Base-by-base conservation (phyloP, 2,888 invertebrate genomes). In the Pandemis heparana region DNA sequence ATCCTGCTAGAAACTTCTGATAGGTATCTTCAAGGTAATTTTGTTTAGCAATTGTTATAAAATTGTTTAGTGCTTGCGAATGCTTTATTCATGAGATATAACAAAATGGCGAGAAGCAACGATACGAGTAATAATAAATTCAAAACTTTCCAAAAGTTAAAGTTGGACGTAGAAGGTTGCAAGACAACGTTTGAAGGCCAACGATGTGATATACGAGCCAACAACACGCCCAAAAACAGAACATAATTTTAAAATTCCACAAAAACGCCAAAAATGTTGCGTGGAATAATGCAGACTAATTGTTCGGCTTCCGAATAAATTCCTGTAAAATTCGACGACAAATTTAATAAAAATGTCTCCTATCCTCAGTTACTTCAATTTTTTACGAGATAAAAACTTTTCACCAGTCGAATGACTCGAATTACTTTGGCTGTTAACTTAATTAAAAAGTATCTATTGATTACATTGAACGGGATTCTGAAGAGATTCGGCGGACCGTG, bases 151-250 rank as follows among this genome's bases (percentile, higher is more conserved):
- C 23, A 39, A 16, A 14, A 12, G 65, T 32, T 60, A 51, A 66
- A 71, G 60, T 66, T 65, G 41, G 32, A 51, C 18, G 67, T 46
- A n/a, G 46, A 66, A 62, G 10, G 38, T 48, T 12, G 46, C 43
- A 67, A 61, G 67, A 32, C 53, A 61, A 41, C 53, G 53, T 62
- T 72, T 62, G 51, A 72, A 72, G 72, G 72, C 23, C 48, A 32
- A 23, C 14, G n/a, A 7, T 14, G 60, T 41, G 65, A 71, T 71
- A 18, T 48, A 70, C 64, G 53, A 64, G 63, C 70, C 18, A 38
- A 41, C 32, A 65, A 48, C 48, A 65, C 46, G 64, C 48, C 46
- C 7, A 63, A 70, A 56, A 65, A 48, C 14, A 41, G 16, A 59
- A 39, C 39, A 46, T 8, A 32, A 39, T 48, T 65, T 65, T 51